These are phyloP conservation scores for Cryptocephalus moraei DNA, from an alignment of 2,888 invertebrate species.

Conservation along the genomic window DNA sequence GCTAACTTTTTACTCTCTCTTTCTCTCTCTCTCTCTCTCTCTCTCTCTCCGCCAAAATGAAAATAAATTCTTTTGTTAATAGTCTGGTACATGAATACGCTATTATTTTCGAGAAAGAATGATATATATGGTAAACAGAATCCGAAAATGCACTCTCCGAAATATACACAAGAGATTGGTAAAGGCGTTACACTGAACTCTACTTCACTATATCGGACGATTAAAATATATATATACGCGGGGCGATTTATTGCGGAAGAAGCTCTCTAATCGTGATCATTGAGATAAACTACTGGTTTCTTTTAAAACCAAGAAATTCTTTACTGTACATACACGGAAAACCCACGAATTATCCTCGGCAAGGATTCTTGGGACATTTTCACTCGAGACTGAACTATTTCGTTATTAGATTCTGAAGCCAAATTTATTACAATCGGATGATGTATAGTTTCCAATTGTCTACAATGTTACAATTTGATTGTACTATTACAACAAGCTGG, in stretches of 20 bases:
- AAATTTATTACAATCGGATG: too few relatives aligned
- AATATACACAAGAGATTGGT: constrained; percentile 12
- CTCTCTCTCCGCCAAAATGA: constrained; percentile 32
- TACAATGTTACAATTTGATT: too few relatives aligned
- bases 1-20: constrained; percentile 5
- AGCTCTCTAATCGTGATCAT: not conserved
- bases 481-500: too few relatives aligned
- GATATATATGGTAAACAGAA: constrained; percentile 42
- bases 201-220: constrained; percentile 25
- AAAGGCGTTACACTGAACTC: constrained; percentile 24
- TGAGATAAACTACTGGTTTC: not conserved
- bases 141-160: constrained; percentile 38
- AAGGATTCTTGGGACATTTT: too few relatives aligned
- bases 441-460: too few relatives aligned
- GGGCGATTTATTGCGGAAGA: constrained; percentile 4
- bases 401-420: too few relatives aligned
- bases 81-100: constrained; percentile 45
- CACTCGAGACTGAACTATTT: too few relatives aligned
- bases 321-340: too few relatives aligned
- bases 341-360: too few relatives aligned
- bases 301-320: too few relatives aligned
- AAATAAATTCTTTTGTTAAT: constrained; percentile 47
- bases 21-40: not conserved
- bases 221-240: constrained; percentile 14
- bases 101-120: constrained; percentile 44